These are phyloP conservation scores for Archilochus colubris DNA, from an alignment of 2,113 vertebrate genomes.

Conservation along the genomic window DNA sequence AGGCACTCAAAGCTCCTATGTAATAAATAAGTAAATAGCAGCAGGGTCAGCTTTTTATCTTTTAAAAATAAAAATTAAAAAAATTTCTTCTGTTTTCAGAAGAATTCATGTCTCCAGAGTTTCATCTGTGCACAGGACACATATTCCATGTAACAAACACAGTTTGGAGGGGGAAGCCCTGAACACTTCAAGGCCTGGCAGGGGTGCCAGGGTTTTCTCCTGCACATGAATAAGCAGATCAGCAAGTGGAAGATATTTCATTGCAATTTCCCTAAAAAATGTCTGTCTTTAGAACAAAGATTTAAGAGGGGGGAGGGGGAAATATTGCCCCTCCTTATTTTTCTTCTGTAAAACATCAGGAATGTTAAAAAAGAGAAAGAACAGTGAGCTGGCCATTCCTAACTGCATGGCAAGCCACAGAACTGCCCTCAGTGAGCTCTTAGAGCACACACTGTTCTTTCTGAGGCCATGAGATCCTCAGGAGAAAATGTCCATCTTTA, in stretches of 20 bases:
- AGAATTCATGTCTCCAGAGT: not conserved
- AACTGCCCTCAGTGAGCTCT: not conserved
- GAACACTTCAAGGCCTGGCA: not conserved
- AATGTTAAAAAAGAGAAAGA: not conserved
- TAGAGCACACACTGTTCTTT: slow-evolving; percentile 18
- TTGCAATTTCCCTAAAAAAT: not conserved
- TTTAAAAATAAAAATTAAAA: not conserved
- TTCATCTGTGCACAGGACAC: not conserved
- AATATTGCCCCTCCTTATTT: not conserved
- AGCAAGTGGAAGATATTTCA: not conserved
- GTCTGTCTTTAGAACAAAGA: not conserved
- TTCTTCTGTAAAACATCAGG: not conserved
- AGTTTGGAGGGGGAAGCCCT: not conserved
- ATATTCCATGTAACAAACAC: accelerated
- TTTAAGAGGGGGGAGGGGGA: not conserved
- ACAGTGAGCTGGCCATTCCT: not conserved
- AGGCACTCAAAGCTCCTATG: slow-evolving; percentile 35
- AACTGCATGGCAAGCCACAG: not conserved
- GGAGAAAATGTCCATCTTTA: not conserved
- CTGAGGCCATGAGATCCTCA: not conserved
- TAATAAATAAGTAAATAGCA: slow-evolving; percentile 50
- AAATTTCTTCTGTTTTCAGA: not conserved
- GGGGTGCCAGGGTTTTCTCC: not conserved
- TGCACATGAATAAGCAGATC: not conserved
- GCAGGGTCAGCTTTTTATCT: not conserved